Conservation (phyloP, 2,797 vertebrate species). For the Adrianichthys oophorus region DNA sequence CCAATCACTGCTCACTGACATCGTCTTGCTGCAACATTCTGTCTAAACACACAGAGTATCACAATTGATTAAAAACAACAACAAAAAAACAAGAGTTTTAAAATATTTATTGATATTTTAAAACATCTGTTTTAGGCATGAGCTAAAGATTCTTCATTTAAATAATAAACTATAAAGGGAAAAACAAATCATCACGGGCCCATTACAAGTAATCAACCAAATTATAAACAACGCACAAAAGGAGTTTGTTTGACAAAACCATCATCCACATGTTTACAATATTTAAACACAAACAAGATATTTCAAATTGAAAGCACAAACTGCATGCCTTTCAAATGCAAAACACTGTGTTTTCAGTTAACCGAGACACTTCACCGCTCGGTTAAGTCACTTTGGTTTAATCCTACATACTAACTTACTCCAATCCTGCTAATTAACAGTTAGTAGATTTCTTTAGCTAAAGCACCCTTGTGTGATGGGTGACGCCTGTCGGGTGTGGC, state of each 20-base stretch:
- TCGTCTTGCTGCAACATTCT: no score
- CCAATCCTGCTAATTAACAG: background rate
- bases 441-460: background rate
- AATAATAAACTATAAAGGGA: background rate
- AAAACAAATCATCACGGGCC: slow-evolving; percentile 12
- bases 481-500: no score
- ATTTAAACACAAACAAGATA: slow-evolving; percentile 21
- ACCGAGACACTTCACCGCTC: background rate
- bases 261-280: slow-evolving; percentile 44
- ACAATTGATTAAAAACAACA: no score
- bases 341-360: slow-evolving; percentile 26
- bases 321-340: slow-evolving; percentile 29
- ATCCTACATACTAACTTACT: no score
- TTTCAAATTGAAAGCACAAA: slow-evolving; percentile 51
- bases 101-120: no score
- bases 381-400: no score
- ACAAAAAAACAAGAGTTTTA: no score
- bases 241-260: slow-evolving; percentile 24
- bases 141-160: no score
- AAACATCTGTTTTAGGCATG: no score
- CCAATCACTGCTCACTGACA: no score
- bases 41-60: no score
- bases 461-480: no score
- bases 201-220: slow-evolving; percentile 9
- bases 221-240: slow-evolving; percentile 11